These are phyloP conservation scores for Athalia cordata DNA, from an alignment of 2,888 invertebrate genomes.

Conservation along the genomic window DNA sequence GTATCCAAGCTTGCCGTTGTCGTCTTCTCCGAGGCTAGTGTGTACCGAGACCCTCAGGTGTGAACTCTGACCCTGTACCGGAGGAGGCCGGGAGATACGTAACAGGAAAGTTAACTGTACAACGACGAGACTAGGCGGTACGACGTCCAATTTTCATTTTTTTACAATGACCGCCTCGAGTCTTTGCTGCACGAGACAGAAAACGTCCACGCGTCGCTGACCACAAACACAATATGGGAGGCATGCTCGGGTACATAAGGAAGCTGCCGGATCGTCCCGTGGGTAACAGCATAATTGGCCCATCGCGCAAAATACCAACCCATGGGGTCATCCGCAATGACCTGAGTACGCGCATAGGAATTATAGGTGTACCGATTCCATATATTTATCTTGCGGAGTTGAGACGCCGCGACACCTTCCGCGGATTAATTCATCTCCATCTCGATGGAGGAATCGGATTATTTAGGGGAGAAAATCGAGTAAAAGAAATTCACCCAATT, in stretches of 20 bases:
- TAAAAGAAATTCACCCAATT: no score
- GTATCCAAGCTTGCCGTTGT: no score
- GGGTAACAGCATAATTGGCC: background rate
- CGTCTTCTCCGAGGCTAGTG: background rate
- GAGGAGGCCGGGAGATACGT: slow-evolving; percentile 41
- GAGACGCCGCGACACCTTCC: no score
- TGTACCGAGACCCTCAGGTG: slow-evolving; percentile 51
- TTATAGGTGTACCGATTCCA: no score
- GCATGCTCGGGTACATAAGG: background rate
- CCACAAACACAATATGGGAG: no score
- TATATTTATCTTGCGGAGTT: no score
- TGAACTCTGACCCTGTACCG: slow-evolving; percentile 62
- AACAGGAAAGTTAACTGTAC: slow-evolving; percentile 51
- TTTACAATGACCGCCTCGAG: slow-evolving; percentile 38
- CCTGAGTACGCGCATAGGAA: no score
- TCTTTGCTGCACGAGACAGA: slow-evolving; percentile 38
- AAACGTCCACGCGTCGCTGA: slow-evolving; percentile 25
- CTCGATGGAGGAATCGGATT: no score
- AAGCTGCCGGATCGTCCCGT: background rate
- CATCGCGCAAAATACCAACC: background rate
- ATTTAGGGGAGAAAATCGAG: no score
- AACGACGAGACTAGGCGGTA: background rate
- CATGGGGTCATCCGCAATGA: no score
- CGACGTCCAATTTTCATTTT: slow-evolving; percentile 32
- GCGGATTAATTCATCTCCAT: no score